Base-by-base conservation (phyloP, 1,140 invertebrate species). In the Drosophila nebulosa region DNA sequence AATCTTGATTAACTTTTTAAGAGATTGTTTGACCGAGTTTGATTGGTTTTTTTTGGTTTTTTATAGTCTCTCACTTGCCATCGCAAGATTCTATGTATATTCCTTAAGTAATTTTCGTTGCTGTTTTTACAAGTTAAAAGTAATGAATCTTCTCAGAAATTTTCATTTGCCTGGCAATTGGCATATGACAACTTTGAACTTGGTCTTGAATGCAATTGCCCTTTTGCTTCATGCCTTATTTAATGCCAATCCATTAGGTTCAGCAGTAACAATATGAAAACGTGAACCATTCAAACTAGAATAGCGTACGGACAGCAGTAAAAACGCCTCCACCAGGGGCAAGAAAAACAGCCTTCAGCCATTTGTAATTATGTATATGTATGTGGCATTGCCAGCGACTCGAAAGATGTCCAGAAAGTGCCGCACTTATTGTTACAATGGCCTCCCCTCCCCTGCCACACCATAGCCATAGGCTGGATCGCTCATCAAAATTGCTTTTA, bases 401-500 rank as follows among this genome's bases (percentile, higher is more conserved):
- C 67, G 55, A 53, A 61, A 67, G 77, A 68, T 65, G 65, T 65
- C 68, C 65, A 63, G 81, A 76, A 80, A 80, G 73, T 85, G 80
- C 65, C 69, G 73, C 80, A 84, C 80, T 84, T 84, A 74, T 80
- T 58, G 76, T 67, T 53, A 86, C 81, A 80, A 69, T 32, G 30
- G 30, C 30, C 3, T 32, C 30, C 35, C 4, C 18, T 2, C n/a
- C 22, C n/a, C 6, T 6, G 42, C n/a, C n/a, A n/a, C n/a, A n/a
- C n/a, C n/a, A n/a, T n/a, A n/a, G 42, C 26, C 26, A 46, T 62
- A 22, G 56, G 14, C 9, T 74, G 70, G 70, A 71, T 74, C 81
- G 83, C 81, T 88, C 81, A 86, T 86, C 81, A 86, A 86, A 86
- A 86, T 86, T 81, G 83, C 78, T 88, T 86, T 86, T 86, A 88